Evolutionary conservation across 2,113 vertebrate genomes (phyloP).

Genomic region (Girardinichthys multiradiatus): DNA sequence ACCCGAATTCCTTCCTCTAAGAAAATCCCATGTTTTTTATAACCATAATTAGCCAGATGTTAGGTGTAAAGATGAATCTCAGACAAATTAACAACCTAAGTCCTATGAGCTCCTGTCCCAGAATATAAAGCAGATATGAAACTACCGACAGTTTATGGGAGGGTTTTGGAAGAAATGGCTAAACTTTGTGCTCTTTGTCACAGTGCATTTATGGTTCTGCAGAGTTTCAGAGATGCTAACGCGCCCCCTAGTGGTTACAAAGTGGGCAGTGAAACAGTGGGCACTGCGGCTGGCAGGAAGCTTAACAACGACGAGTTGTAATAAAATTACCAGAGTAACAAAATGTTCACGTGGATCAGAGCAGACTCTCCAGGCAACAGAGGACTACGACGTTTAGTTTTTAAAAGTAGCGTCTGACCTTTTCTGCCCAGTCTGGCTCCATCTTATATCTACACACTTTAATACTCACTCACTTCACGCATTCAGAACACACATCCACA

Average conservation of each 20-base stretch:
- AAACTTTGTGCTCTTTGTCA: slow-evolving; percentile 70
- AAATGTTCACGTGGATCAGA: slow-evolving; percentile 54
- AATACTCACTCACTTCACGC: slow-evolving; percentile 25
- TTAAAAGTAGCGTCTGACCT: slow-evolving; percentile 50
- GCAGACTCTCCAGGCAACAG: slow-evolving; percentile 46
- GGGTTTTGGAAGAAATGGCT: slow-evolving; percentile 44
- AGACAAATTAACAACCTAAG: slow-evolving; percentile 44
- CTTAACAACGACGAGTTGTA: slow-evolving; percentile 54
- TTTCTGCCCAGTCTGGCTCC: slow-evolving; percentile 46
- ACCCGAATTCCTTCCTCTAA: background rate
- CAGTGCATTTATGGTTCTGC: slow-evolving; percentile 63
- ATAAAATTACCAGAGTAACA: slow-evolving; percentile 71
- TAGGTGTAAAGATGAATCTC: slow-evolving; percentile 40
- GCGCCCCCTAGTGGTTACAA: slow-evolving; percentile 59
- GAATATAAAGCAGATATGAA: slow-evolving; percentile 46
- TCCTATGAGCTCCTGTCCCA: slow-evolving; percentile 41
- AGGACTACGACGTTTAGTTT: slow-evolving; percentile 59
- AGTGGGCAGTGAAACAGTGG: slow-evolving; percentile 71
- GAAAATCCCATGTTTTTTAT: slow-evolving; percentile 13
- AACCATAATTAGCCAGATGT: slow-evolving; percentile 25
- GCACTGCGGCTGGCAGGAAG: slow-evolving; percentile 77
- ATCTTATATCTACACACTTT: slow-evolving; percentile 34
- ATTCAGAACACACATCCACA: slow-evolving; percentile 24
- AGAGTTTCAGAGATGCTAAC: slow-evolving; percentile 51
- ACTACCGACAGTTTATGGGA: slow-evolving; percentile 27